Base-by-base conservation (phyloP, 2,797 vertebrate species). In the Adrianichthys oophorus region DNA sequence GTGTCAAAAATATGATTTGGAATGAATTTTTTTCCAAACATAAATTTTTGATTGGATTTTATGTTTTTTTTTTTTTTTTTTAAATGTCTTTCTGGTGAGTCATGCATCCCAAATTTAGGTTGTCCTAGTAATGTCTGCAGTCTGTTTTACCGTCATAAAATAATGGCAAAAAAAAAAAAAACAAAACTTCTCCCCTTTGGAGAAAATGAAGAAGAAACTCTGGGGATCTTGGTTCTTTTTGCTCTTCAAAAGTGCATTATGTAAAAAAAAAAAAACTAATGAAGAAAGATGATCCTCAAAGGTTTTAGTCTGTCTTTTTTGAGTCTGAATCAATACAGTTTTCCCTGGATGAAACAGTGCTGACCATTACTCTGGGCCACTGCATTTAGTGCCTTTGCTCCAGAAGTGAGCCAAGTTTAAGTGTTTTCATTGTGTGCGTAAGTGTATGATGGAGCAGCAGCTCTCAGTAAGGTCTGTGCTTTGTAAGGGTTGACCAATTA, bases 271-370 rank as follows among this genome's bases (percentile, higher is more conserved):
- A 49, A 32, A 51, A 52, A 65, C 47, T 63, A 72, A 54, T n/a
- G 19, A 16, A 52, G 59, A 55, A 46, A 74, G 10, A 72, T 26
- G 40, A 70, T 61, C 53, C 24, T 59, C 29, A 23, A 73, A 72
- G 73, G 76, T 81, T 81, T 81, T 62, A 82, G 59, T 59, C 56
- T 54, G 41, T 52, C 59, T 78, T 56, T 56, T 77, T 70, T 65
- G 40, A 62, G 49, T 68, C 55, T 32, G 37, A 77, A 80, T 86
- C 74, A 55, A 86, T 74, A 62, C 40, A 16, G 24, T 53, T 55
- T 49, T 53, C 48, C 6, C 29, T 58, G 26, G 19, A 68, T 59
- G 55, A 80, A 52, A 66, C 26, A 66, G 65, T 56, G 49, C 63
- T 48, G 62, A 56, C 55, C 68, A 62, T 80, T 68, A 74, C 48